Base-by-base conservation (phyloP, 2,888 invertebrate genomes). In the Synanthedon andrenaeformis region DNA sequence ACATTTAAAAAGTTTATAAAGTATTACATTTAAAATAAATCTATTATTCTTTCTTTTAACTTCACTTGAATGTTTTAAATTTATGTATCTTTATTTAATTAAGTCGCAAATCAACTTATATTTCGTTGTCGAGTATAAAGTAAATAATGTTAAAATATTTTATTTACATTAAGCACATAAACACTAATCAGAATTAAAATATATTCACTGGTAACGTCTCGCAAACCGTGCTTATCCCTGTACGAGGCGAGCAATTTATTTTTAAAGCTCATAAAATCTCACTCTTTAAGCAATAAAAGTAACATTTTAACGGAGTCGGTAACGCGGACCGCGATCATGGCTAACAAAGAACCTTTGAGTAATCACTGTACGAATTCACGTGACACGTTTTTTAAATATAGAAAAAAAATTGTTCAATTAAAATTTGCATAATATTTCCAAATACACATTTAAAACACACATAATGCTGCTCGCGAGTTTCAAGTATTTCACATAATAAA, bases 241-340 rank as follows among this genome's bases (percentile, higher is more conserved):
- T 73, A 70, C 69, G 72, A 70, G 66, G 60, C 72, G 62, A 74
- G 79, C 79, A 79, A 85, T 84, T 85, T 84, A 85, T 83, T 83
- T 84, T 83, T 72, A 82, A 82, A 71, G 81, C 75, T 79, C 86
- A 69, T 87, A 85, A 86, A 86, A 78, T 81, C 82, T 82, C 86
- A 85, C 82, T 85, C 74, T 81, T 82, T 66, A 66, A 77, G 81
- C 74, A 73, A 76, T 85, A 84, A 87, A 86, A 75, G 79, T 79
- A 84, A 84, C 82, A 84, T 85, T 83, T 84, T 79, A 82, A 74
- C 75, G 63, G 67, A 72, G 71, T 76, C 76, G 76, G 69, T 70
- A 75, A 78, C 76, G 70, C 69, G 69, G 66, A 55, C 66, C 67
- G 66, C 62, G 62, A 72, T 79, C 74, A 73, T 67, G 66, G 70